Conservation (phyloP, 1,140 invertebrate genomes). For the Drosophila lacertosa region DNA sequence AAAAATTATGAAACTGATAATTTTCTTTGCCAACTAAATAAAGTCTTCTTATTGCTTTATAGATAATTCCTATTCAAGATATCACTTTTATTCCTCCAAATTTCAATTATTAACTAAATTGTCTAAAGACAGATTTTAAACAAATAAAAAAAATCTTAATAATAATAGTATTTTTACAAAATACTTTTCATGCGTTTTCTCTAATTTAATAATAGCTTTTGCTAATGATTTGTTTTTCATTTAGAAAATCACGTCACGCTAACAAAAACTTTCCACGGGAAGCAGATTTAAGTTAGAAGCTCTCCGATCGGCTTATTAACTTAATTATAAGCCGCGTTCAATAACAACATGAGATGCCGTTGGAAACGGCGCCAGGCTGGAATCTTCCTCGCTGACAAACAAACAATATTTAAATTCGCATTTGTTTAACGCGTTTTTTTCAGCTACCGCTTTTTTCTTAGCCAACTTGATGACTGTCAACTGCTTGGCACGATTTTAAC, state of each 20-base stretch:
- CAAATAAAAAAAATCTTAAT: too few species aligned
- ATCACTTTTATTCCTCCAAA: too few species aligned
- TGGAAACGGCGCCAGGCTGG: conserved; percentile 3
- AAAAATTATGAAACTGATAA: too few species aligned
- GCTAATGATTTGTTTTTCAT: conserved; percentile 18
- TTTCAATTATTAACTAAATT: too few species aligned
- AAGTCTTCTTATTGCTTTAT: too few species aligned
- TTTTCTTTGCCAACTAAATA: too few species aligned
- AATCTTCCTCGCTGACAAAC: conserved; percentile 12
- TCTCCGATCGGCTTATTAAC: conserved; percentile 47
- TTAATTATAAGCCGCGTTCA: conserved; percentile 65
- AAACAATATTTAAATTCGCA: conserved; percentile 34
- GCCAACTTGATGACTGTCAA: not conserved
- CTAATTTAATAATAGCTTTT: conserved; percentile 1
- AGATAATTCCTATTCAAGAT: too few species aligned
- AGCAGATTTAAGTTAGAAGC: conserved; percentile 37
- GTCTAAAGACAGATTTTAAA: too few species aligned
- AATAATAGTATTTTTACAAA: too few species aligned
- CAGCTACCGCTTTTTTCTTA: too few species aligned
- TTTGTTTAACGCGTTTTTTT: conserved; percentile 6
- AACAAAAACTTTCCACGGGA: conserved; percentile 63
- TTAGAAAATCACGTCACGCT: conserved; percentile 37
- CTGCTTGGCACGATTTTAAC: not conserved
- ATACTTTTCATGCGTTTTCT: not conserved
- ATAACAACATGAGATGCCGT: conserved; percentile 57